These are phyloP conservation scores for Sardinella longiceps DNA, from an alignment of 2,797 vertebrate species.

Conservation along the genomic window DNA sequence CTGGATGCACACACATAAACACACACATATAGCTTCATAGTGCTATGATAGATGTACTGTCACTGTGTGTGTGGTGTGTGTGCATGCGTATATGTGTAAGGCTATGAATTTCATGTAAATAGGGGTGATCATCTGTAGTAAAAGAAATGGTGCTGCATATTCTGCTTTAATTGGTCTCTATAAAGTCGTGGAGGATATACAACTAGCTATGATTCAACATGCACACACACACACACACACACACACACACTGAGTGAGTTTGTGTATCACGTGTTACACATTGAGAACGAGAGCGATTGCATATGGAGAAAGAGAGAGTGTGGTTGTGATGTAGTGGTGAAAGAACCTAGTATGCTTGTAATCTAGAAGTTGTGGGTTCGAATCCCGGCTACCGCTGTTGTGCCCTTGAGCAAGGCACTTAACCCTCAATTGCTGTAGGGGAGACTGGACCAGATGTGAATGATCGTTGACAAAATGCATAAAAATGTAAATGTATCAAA, in stretches of 20 bases:
- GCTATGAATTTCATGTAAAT: constrained; percentile 48
- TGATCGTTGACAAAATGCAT: too few relatives aligned
- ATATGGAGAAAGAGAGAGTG: neutral
- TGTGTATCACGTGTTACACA: neutral
- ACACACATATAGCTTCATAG: neutral
- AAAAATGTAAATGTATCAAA: too few relatives aligned
- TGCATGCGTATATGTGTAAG: constrained; percentile 27
- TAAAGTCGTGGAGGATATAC: constrained; percentile 45
- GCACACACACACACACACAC: constrained; percentile 10
- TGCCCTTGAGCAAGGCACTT: too few relatives aligned
- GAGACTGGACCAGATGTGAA: too few relatives aligned
- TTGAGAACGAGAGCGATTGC: neutral
- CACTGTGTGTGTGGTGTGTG: neutral
- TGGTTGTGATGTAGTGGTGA: too few relatives aligned
- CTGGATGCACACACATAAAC: neutral
- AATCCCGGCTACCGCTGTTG: too few relatives aligned
- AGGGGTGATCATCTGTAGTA: constrained; percentile 48
- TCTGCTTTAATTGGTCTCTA: constrained; percentile 45
- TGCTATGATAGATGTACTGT: neutral
- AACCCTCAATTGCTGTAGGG: too few relatives aligned
- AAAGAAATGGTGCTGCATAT: constrained; percentile 38
- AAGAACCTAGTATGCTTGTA: too few relatives aligned
- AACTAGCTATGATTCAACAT: neutral
- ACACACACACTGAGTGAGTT: constrained; percentile 12
- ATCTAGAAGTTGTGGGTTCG: too few relatives aligned